These are phyloP conservation scores for Zaprionus lachaisei DNA, from an alignment of 1,140 invertebrate genomes.

Conservation along the genomic window DNA sequence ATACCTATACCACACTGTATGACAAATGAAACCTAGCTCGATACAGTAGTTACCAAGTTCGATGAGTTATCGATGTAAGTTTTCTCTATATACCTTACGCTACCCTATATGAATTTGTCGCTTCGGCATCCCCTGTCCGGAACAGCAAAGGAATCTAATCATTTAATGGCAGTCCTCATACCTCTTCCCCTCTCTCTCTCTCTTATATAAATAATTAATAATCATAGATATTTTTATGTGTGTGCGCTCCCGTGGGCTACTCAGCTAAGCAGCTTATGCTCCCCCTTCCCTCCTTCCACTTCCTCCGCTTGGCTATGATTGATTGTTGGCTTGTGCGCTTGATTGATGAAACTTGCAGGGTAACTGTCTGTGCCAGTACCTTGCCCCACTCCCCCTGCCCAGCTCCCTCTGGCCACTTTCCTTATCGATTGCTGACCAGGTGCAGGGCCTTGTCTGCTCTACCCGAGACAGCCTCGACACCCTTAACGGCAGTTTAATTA, in stretches of 20 bases:
- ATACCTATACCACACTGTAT: not conserved
- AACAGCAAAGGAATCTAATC: constrained; percentile 55
- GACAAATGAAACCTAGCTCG: not conserved
- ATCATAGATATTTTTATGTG: constrained; percentile 65
- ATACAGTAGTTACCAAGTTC: not conserved
- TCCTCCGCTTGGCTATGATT: constrained; percentile 55
- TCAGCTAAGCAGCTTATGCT: constrained; percentile 16
- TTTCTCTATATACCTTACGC: not conserved
- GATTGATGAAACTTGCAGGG: constrained; percentile 68
- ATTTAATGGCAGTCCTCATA: constrained; percentile 60
- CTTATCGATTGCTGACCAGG: constrained; percentile 51
- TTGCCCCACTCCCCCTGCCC: not conserved
- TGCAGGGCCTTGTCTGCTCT: not conserved
- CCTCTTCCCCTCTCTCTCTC: not conserved
- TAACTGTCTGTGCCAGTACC: constrained; percentile 9
- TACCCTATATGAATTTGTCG: not conserved
- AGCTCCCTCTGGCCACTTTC: not conserved
- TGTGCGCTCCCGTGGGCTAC: constrained; percentile 41
- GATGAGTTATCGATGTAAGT: not conserved
- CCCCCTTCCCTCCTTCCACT: not conserved
- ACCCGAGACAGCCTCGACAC: not conserved
- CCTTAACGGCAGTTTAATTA: constrained; percentile 64
- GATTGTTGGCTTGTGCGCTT: constrained; percentile 61
- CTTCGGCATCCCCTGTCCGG: not conserved
- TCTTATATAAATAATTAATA: constrained; percentile 75